Base-by-base conservation (phyloP, 2,888 invertebrate species). In the Tromatobia lineatoria region DNA sequence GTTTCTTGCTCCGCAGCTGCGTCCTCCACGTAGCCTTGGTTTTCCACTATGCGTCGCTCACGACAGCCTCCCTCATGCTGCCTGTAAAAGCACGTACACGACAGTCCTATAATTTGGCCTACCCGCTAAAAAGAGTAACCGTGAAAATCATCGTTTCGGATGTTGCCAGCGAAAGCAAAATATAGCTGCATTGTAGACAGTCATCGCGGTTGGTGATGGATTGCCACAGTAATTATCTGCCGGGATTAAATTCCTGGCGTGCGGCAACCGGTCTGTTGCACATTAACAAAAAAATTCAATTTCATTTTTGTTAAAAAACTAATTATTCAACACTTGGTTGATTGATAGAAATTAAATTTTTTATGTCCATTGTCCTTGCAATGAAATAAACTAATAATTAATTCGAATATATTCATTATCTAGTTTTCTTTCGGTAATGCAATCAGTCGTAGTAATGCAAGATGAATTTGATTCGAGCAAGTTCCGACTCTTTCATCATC, bases 101-200 rank as follows among this genome's bases (percentile, higher is more conserved):
- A 70, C 47, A 23, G 78, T 75, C 79, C 64, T 85, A 54, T 85
- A 85, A 85, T 85, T 85, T 78, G 70, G 52, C 69, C 64, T 50
- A 23, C 38, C 67, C 69, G 77, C 76, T 78, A 64, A 25, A 75
- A 82, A 80, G 71, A 69, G 23, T 50, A 34, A 69, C 77, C 70
- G 70, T 83, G 66, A 80, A 85, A 83, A 83, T 80, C 61, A 73
- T 76, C 61, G 74, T 75, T 69, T 54, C 59, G 20, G 54, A 38
- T 59, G 23, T 45, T 57, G 38, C 34, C n/a, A 45, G 59, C 42
- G 61, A 25, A 25, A 11, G 25, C 57, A 15, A 25, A 57, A 25
- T 57, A 15, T 57, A 25, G 23, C 25, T 25, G n/a, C 13, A 25
- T 11, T 4, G 29, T 64, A 20, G 10, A 64, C 38, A 18, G 38